phyloP scores from a whole-genome alignment of 37 sponge, comb jelly and placozoan genomes.

The Beroe forskalii region DNA sequence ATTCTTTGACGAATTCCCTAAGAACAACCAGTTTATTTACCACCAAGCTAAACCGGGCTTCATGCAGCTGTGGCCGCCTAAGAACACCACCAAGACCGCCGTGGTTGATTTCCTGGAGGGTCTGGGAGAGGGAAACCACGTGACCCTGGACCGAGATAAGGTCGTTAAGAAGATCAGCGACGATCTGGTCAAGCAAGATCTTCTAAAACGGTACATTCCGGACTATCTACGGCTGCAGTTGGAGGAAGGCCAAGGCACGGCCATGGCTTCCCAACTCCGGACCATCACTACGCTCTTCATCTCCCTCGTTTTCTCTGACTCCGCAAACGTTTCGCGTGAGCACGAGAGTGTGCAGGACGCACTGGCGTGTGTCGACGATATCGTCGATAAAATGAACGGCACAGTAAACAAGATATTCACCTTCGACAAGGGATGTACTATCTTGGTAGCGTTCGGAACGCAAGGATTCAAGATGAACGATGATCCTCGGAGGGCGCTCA shows the following conservation, averaged over 20 bases:
- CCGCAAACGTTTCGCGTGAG: neutral
- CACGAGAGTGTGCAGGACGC: conserved; percentile 44
- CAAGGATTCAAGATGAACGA: conserved; percentile 87
- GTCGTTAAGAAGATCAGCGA: conserved; percentile 22
- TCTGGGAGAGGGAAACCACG: conserved; percentile 21
- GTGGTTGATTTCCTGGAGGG: neutral
- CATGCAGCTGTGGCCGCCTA: conserved; percentile 59
- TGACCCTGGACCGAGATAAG: conserved; percentile 16
- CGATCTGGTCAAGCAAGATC: conserved; percentile 52
- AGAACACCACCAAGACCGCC: conserved; percentile 5
- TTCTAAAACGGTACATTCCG: conserved; percentile 55
- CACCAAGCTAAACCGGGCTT: conserved; percentile 19
- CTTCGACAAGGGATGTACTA: conserved; percentile 97
- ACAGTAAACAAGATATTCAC: conserved; percentile 89
- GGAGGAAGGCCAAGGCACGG: conserved; percentile 55
- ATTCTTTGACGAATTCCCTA: conserved; percentile 55
- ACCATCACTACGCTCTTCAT: conserved; percentile 51
- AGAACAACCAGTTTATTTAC: neutral
- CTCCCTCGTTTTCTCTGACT: conserved; percentile 33
- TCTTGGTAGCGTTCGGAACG: conserved; percentile 89
- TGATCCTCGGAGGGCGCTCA: conserved; percentile 77
- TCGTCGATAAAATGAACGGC: conserved; percentile 68
- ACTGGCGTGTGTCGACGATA: conserved; percentile 46
- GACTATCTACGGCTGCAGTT: conserved; percentile 43
- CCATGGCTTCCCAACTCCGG: conserved; percentile 18